Percentiles rank a stretch among this genome's conserved stretches.
Conservation (phyloP, 1,140 invertebrate species). For the Musca vetustissima region DNA sequence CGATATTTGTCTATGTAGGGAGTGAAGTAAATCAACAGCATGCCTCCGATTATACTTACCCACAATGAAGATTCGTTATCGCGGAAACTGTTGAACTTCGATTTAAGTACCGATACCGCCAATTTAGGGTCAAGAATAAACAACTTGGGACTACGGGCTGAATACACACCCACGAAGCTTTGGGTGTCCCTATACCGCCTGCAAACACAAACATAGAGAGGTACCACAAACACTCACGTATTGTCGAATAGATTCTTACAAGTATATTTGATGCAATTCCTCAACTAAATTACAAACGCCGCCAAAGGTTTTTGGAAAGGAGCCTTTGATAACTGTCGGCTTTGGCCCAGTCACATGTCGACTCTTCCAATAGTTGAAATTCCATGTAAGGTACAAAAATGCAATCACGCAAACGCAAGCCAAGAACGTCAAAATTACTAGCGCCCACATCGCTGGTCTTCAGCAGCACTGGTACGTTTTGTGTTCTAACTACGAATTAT, state of each 20-base stretch:
- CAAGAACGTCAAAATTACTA: neutral
- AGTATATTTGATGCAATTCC: slow-evolving; percentile 42
- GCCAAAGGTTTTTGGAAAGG: slow-evolving; percentile 36
- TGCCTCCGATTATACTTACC: no score
- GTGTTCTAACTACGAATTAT: no score
- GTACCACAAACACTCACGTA: no score
- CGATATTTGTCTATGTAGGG: no score
- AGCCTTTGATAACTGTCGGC: slow-evolving; percentile 44
- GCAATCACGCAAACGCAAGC: slow-evolving; percentile 18
- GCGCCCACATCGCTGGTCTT: neutral
- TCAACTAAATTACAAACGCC: slow-evolving; percentile 35
- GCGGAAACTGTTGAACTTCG: slow-evolving; percentile 57
- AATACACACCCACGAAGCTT: slow-evolving; percentile 44
- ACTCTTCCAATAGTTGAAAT: slow-evolving; percentile 51
- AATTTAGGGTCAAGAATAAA: slow-evolving; percentile 58
- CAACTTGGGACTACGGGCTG: slow-evolving; percentile 45
- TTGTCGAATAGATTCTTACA: slow-evolving; percentile 27
- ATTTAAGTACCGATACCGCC: slow-evolving; percentile 57
- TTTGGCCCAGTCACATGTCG: slow-evolving; percentile 44
- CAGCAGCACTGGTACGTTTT: no score
- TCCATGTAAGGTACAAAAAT: slow-evolving; percentile 48
- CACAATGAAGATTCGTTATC: slow-evolving; percentile 48
- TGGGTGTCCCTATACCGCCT: slow-evolving; percentile 39
- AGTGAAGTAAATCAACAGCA: no score
- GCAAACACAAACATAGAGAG: no score